Evolutionary conservation across 2,888 invertebrate species (phyloP), one percentile per base, ranked within the genome.

Genomic region (Epirrhoe alternata): DNA sequence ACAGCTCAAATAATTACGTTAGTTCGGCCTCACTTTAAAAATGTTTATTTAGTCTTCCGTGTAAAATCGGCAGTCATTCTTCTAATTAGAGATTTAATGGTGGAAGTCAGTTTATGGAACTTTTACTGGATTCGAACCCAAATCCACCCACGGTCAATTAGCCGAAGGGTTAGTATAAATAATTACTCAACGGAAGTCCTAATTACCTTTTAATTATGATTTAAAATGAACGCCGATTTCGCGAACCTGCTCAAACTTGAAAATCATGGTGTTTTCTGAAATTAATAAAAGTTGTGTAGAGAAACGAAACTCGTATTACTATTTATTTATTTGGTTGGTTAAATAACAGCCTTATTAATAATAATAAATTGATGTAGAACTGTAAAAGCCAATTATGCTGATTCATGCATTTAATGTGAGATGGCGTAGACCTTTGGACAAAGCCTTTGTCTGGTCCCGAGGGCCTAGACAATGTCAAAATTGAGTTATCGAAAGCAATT

Each of bases 171-270:
- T 16, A 53, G 56, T 52, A 58, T 47, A 64, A 59, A 60, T 60
- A 64, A 64, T 60, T 53, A 60, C 59, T n/a, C 56, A 56, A 65
- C 35, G 60, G 56, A 55, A 56, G 16, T 35, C 55, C 63, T 67
- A 67, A 67, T 67, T 63, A 63, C 63, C 42, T 63, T 67, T 67
- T 63, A 67, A 67, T 67, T 67, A 67, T 64, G 63, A 67, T 67
- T 53, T 47, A 53, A 63, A 66, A 63, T 47, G 16, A 62, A 56
- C 60, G 59, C 67, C 47, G 50, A 56, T 47, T 63, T 50, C 54
- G 58, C 62, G 45, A 52, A 47, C 62, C 66, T 63, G 55, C 59
- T 59, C 47, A 67, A 63, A 67, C 58, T 67, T 55, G 47, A 59
- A 55, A 42, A 60, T 54, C 64, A 59, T 59, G 63, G 58, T 42